Percentiles rank a stretch among this genome's conserved stretches.
phyloP scores from a whole-genome alignment of 2,113 vertebrate species.

The Coracopsis vasa region DNA sequence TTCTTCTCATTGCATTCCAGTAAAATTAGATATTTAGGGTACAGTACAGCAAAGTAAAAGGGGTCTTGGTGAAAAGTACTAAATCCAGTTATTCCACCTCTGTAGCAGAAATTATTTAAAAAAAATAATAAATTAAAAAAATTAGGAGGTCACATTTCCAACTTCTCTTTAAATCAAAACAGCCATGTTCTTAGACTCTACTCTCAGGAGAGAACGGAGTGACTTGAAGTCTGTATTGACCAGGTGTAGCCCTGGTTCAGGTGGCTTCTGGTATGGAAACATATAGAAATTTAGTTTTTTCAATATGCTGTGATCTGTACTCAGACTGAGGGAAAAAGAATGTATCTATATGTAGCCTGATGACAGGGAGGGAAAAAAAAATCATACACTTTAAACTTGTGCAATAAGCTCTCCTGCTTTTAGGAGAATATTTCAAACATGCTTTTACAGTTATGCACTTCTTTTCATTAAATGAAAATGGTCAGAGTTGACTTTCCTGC shows the following conservation, averaged over 20 bases:
- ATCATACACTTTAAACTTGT: not conserved
- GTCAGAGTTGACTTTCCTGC: not conserved
- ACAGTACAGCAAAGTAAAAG: not conserved
- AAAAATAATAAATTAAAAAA: not conserved
- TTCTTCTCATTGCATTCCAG: not conserved
- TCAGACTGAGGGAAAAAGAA: not conserved
- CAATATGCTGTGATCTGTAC: rapidly evolving
- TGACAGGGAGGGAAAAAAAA: not conserved
- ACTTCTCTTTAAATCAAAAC: not conserved
- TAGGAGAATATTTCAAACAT: not conserved
- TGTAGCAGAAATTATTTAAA: not conserved
- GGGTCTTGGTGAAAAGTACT: not conserved
- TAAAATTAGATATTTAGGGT: not conserved
- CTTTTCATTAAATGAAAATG: not conserved
- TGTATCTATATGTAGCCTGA: not conserved
- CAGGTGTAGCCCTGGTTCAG: not conserved
- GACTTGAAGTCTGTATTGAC: not conserved
- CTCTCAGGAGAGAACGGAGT: not conserved
- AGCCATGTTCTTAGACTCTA: not conserved
- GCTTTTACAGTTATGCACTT: not conserved
- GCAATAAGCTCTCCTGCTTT: not conserved
- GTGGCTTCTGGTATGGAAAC: not conserved
- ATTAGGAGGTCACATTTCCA: not conserved
- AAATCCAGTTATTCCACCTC: not conserved
- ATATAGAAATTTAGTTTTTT: not conserved